phyloP scores from a whole-genome alignment of 2,797 vertebrate genomes.

The Pipistrellus pygmaeus region DNA sequence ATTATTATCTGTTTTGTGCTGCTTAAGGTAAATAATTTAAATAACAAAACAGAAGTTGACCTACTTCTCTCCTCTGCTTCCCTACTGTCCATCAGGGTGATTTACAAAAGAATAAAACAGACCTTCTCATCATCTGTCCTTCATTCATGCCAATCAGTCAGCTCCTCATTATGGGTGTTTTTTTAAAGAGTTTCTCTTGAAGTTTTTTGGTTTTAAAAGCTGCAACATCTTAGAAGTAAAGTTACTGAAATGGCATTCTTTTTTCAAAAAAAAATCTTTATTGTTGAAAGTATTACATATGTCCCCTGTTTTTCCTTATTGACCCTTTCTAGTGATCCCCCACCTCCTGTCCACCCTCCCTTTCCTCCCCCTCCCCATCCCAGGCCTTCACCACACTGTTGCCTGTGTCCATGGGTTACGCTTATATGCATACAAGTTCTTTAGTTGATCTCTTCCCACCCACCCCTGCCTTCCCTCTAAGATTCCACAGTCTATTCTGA shows the following conservation, averaged over 20 bases:
- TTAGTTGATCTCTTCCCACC: too few species aligned
- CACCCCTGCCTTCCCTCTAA: too few species aligned
- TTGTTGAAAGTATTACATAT: too few species aligned
- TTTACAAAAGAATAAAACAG: conserved; percentile 31
- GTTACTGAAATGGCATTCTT: neutral
- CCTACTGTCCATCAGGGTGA: neutral
- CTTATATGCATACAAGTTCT: too few species aligned
- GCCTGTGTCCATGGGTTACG: too few species aligned
- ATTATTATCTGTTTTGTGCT: neutral
- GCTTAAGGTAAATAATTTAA: neutral
- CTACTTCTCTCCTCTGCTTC: neutral
- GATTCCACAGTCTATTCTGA: neutral
- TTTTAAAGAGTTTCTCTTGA: neutral
- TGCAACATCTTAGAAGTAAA: neutral
- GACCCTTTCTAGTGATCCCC: too few species aligned
- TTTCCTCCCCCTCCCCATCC: too few species aligned
- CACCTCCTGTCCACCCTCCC: too few species aligned
- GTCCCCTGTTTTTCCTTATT: too few species aligned
- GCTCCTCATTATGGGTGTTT: neutral
- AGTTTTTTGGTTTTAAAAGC: neutral
- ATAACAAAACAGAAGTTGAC: neutral
- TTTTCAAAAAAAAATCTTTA: too few species aligned
- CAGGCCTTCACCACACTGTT: too few species aligned
- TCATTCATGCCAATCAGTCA: neutral
- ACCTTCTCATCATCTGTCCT: neutral